phyloP scores from a whole-genome alignment of 2,797 vertebrate genomes.

The Enteromius anoplus region DNA sequence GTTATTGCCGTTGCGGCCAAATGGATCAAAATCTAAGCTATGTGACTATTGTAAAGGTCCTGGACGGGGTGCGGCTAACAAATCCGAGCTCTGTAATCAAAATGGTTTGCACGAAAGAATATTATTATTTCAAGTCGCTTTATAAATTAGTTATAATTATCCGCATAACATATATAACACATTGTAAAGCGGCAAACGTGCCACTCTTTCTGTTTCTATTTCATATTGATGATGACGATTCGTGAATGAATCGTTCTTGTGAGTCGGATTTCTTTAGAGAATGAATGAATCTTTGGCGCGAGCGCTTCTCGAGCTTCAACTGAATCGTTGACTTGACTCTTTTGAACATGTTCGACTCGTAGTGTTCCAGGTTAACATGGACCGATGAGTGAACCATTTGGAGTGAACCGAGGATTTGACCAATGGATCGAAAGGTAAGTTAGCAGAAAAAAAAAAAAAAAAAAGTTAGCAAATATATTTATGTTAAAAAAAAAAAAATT shows the following conservation, averaged over 20 bases:
- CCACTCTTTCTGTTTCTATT: constrained; percentile 3
- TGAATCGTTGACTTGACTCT: background rate
- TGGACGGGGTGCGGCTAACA: background rate
- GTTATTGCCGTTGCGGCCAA: constrained; percentile 43
- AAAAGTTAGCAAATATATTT: background rate
- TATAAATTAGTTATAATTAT: background rate
- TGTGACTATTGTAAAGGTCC: constrained; percentile 55
- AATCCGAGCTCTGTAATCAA: background rate
- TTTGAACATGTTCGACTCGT: constrained; percentile 3
- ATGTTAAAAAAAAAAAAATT: background rate
- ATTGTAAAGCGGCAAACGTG: background rate
- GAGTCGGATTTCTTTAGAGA: background rate
- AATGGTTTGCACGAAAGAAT: background rate
- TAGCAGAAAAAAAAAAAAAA: background rate
- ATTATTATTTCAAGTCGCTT: too few species aligned
- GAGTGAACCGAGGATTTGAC: background rate
- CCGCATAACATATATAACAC: background rate
- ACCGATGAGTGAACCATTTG: background rate
- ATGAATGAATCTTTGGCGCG: background rate
- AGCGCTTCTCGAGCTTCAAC: background rate
- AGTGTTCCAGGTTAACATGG: background rate
- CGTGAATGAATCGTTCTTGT: constrained; percentile 18
- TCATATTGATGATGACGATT: background rate
- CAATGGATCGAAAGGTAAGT: background rate
- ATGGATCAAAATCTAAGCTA: constrained; percentile 52